Conservation (phyloP, 2,888 invertebrate species). For the Entomobrya multifasciata region DNA sequence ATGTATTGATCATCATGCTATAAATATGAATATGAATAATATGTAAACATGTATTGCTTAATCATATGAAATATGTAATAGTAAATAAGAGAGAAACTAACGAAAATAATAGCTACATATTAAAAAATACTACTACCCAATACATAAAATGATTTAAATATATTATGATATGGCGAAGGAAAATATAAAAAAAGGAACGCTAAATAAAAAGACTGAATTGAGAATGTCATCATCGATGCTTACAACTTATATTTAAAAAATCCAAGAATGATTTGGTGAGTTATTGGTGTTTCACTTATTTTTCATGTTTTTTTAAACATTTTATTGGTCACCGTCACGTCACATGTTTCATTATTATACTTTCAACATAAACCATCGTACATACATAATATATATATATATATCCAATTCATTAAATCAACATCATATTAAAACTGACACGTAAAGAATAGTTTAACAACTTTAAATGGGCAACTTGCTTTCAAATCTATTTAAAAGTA, state of each 20-base stretch:
- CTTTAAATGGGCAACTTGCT: neutral
- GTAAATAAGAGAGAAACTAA: neutral
- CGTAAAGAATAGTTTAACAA: no score
- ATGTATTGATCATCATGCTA: no score
- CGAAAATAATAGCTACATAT: neutral
- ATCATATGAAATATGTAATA: no score
- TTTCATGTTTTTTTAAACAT: slow-evolving; percentile 5
- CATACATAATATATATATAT: no score
- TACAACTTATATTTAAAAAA: slow-evolving; percentile 48
- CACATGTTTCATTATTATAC: neutral
- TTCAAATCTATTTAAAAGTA: neutral
- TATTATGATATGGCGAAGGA: slow-evolving; percentile 36
- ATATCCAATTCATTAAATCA: no score
- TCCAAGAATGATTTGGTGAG: neutral
- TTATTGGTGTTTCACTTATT: neutral
- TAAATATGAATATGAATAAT: no score
- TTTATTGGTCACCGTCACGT: slow-evolving; percentile 55
- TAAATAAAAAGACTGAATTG: slow-evolving; percentile 68
- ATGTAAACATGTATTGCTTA: no score
- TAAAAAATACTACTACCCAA: slow-evolving; percentile 2
- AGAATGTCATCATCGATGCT: slow-evolving; percentile 65
- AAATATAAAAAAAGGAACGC: slow-evolving; percentile 64
- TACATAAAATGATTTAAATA: slow-evolving; percentile 29
- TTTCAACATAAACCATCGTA: no score
- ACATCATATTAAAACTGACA: no score